A percentile compares a stretch with the other conserved stretches of the same genome.
Conservation (phyloP, 2,888 invertebrate genomes). For the Sepioteuthis lessoniana region DNA sequence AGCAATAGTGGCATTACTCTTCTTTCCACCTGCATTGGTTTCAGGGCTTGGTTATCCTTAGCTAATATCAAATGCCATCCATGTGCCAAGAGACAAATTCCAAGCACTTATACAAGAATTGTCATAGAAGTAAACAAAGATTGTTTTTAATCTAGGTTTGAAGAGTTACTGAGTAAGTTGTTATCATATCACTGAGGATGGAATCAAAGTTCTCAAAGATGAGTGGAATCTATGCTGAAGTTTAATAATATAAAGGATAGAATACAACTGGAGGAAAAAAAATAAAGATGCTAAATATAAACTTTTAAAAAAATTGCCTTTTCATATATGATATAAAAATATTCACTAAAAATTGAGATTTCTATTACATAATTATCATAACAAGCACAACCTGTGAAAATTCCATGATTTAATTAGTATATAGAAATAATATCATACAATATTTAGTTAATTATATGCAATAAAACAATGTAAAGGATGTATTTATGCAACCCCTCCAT, state of each 20-base stretch:
- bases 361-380: no score
- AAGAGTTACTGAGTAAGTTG: not conserved
- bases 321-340: not conserved
- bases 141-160: not conserved
- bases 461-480: no score
- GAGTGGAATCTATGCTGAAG: not conserved
- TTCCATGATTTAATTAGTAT: no score
- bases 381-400: no score
- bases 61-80: not conserved
- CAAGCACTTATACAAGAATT: not conserved
- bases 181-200: not conserved
- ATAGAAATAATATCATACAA: no score
- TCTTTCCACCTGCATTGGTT: not conserved
- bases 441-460: no score
- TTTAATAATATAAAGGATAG: not conserved
- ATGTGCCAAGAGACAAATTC: not conserved
- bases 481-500: no score
- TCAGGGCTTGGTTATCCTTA: not conserved
- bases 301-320: not conserved
- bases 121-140: constrained; percentile 3
- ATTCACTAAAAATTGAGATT: not conserved
- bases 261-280: not conserved
- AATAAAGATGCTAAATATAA: not conserved
- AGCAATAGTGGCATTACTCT: not conserved
- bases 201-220: not conserved